Base-by-base conservation (phyloP, 1,140 invertebrate genomes). In the Aradophagus sp. region DNA sequence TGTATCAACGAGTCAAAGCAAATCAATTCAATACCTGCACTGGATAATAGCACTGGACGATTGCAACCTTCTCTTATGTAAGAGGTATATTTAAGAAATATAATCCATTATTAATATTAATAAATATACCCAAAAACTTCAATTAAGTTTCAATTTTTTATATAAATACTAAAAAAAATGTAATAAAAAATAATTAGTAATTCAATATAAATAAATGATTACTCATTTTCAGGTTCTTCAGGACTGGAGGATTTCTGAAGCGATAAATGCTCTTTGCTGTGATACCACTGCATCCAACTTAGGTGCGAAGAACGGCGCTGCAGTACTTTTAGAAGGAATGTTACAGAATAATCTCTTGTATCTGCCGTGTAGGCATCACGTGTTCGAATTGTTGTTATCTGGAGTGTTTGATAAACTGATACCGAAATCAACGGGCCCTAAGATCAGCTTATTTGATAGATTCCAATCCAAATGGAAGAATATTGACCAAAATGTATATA, bases 271-370 rank as follows among this genome's bases (percentile, higher is more conserved):
- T 17, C 56, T 81, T 32, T 77, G 78, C 34, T 79, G 74, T 55
- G 74, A 81, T 48, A 81, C 77, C 6, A 80, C 76, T 38, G 62
- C 55, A 19, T 45, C 75, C 17, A 82, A 82, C 32, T 70, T 15
- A 5, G 77, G 78, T 10, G 19, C 39, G 26, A 47, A 52, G 45
- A 74, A 67, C 20, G 75, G 77, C 42, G 75, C 59, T 39, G 75
- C 75, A 48, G 42, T 69, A 16, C 23, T 77, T 19, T 53, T 78
- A 12, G 78, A 78, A 65, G 36, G 39, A 23, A 73, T 47, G 11
- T 7, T 70, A 19, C n/a, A 48, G 7, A 8, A 16, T 20, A 14
- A 34, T 11, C 29, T 55, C 6, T 20, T 69, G 3, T 62, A 48
- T 35, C 31, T 62, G 4, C 52, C 58, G 15, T 70, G 56, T 7